Conservation (phyloP, 2,797 vertebrate species). For the Pantherophis alleghaniensis region DNA sequence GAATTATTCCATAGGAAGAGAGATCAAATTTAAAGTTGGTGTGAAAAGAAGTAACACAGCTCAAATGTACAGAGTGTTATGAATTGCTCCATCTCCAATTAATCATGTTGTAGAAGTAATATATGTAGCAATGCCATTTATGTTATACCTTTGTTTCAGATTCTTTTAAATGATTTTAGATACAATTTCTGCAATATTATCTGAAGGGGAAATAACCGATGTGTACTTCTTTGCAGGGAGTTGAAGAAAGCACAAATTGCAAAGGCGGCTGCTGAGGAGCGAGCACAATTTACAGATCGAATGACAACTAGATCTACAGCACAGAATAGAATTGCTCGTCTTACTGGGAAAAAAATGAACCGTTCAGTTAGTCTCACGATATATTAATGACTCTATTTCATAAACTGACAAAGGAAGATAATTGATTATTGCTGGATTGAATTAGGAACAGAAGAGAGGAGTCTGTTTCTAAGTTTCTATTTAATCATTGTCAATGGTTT, state of each 20-base stretch:
- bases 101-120: background rate
- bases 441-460: conserved; percentile 37
- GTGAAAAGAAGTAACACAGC: background rate
- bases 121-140: background rate
- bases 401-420: conserved; percentile 44
- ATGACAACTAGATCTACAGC: conserved; percentile 90
- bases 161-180: background rate
- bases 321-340: conserved; percentile 84
- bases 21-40: background rate
- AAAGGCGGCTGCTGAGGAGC: conserved; percentile 91
- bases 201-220: background rate
- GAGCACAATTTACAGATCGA: conserved; percentile 87
- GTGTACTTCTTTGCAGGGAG: conserved; percentile 76
- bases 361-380: conserved; percentile 95
- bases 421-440: conserved; percentile 45
- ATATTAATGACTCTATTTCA: conserved; percentile 76
- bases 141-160: background rate
- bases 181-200: background rate
- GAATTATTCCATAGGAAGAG: background rate
- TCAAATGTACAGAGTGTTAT: background rate
- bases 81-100: background rate
- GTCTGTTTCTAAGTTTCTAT: conserved; percentile 41
- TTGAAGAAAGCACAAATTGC: conserved; percentile 96
- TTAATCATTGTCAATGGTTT: conserved; percentile 54
- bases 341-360: conserved; percentile 97